These are phyloP conservation scores for Percopsis transmontana DNA, from an alignment of 2,113 vertebrate species.

Conservation along the genomic window DNA sequence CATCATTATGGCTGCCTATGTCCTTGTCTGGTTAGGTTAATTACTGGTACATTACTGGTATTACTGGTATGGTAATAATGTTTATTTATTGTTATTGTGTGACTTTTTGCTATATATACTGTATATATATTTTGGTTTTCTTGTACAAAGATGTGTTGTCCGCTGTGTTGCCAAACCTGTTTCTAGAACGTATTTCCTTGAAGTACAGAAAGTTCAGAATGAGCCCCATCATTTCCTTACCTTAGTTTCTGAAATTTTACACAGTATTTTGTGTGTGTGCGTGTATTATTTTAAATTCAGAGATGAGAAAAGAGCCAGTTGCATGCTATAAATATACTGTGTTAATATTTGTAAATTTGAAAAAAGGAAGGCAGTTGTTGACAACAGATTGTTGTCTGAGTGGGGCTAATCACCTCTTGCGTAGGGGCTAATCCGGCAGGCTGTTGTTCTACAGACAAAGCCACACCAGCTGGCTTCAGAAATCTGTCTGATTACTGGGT, in stretches of 20 bases:
- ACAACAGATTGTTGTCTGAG: constrained; percentile 38
- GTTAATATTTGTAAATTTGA: background rate
- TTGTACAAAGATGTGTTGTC: too few species aligned
- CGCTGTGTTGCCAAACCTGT: too few species aligned
- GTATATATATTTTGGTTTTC: too few species aligned
- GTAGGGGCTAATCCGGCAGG: constrained; percentile 5
- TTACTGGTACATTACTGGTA: too few species aligned
- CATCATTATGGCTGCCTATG: too few species aligned
- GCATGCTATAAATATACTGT: background rate
- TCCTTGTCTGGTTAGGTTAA: too few species aligned
- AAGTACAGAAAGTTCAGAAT: background rate
- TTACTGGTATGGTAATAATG: too few species aligned
- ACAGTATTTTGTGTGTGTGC: too few species aligned
- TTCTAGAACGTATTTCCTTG: background rate
- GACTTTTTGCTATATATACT: too few species aligned
- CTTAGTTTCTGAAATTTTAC: too few species aligned
- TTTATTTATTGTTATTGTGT: too few species aligned
- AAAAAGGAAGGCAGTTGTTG: constrained; percentile 3
- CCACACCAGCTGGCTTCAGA: background rate
- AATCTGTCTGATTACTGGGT: background rate
- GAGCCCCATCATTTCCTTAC: background rate
- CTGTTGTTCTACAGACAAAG: background rate
- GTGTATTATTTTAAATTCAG: background rate
- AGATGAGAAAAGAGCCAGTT: background rate
- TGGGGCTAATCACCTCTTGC: constrained; percentile 24